Percentiles rank a stretch among this genome's conserved stretches.
phyloP scores from a whole-genome alignment of 1,140 invertebrate genomes.

The Rhyzopertha dominica region DNA sequence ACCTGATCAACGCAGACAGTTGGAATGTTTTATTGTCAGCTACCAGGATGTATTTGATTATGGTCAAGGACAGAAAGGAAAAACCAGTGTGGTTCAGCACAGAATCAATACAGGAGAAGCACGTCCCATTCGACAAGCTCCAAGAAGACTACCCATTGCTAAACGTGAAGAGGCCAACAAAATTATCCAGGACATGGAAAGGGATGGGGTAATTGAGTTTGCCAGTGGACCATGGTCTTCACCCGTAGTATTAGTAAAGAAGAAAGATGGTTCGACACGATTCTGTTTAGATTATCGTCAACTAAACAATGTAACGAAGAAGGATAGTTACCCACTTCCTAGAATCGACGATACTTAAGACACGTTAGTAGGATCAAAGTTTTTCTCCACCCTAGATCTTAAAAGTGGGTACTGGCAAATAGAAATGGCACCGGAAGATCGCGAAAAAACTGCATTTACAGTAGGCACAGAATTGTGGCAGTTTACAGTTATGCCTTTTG shows the following conservation, averaged over 20 bases:
- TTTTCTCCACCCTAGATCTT: slow-evolving; percentile 46
- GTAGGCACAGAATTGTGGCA: slow-evolving; percentile 28
- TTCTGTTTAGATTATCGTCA: slow-evolving; percentile 30
- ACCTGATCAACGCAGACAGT: too few species aligned
- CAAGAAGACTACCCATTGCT: slow-evolving; percentile 17
- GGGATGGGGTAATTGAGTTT: slow-evolving; percentile 20
- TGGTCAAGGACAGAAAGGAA: too few species aligned
- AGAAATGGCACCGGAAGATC: slow-evolving; percentile 17
- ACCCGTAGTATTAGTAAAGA: slow-evolving; percentile 46
- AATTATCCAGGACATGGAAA: slow-evolving; percentile 18
- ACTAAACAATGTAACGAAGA: slow-evolving; percentile 44
- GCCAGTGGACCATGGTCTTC: slow-evolving; percentile 42
- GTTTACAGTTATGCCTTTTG: slow-evolving; percentile 42
- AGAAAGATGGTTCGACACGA: slow-evolving; percentile 30
- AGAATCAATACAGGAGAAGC: slow-evolving; percentile 17
- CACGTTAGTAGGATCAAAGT: slow-evolving; percentile 33
- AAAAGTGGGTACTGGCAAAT: slow-evolving; percentile 23
- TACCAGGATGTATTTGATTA: too few species aligned
- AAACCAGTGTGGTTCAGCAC: too few species aligned
- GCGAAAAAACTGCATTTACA: slow-evolving; percentile 32
- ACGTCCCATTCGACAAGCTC: slow-evolving; percentile 11
- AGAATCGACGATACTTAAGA: slow-evolving; percentile 44
- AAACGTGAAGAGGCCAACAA: slow-evolving; percentile 15
- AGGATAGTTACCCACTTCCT: slow-evolving; percentile 49
- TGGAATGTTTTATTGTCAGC: too few species aligned